Base-by-base conservation (phyloP, 2,888 invertebrate species). In the Mythimna loreyi region DNA sequence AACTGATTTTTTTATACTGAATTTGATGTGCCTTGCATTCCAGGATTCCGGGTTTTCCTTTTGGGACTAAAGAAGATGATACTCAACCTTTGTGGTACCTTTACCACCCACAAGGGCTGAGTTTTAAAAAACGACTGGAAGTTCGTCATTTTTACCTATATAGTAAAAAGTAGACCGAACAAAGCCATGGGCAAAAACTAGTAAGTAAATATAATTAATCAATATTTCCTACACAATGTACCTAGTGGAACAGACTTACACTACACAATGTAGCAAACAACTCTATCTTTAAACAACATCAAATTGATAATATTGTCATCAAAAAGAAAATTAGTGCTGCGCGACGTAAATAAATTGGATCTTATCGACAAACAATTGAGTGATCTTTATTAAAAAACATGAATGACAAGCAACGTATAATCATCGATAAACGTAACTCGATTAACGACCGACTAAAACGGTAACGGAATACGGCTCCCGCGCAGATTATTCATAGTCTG, bases 401-500 rank as follows among this genome's bases (percentile, higher is more conserved):
- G 61, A 71, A 53, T 61, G 58, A 56, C 72, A 71, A 52, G 66
- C 40, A 62, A 62, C 67, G 49, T 78, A 23, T 55, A 75, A 81
- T 69, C 65, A 74, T 80, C 67, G 67, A 66, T 70, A 67, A 76
- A 66, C 56, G 61, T 67, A 67, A 79, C 64, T 81, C 71, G 77
- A 68, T 72, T 67, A 81, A 57, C 73, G 66, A 58, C 55, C 63
- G 59, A 69, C 79, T 77, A 77, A 78, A 78, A 79, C 75, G 77
- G 79, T 78, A 70, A 59, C 84, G 85, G 87, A 90, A 91, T 90
- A 91, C 80, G 68, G 82, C 78, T 80, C 84, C 76, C 72, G 79
- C 83, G 86, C 89, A 90, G 92, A 92, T 92, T 93, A 93, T 94
- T 93, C 93, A 93, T 92, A 92, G 92, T 85, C 92, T 94, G 85